These are phyloP conservation scores for Halcyon senegalensis DNA, from an alignment of 2,113 vertebrate species.

Conservation along the genomic window DNA sequence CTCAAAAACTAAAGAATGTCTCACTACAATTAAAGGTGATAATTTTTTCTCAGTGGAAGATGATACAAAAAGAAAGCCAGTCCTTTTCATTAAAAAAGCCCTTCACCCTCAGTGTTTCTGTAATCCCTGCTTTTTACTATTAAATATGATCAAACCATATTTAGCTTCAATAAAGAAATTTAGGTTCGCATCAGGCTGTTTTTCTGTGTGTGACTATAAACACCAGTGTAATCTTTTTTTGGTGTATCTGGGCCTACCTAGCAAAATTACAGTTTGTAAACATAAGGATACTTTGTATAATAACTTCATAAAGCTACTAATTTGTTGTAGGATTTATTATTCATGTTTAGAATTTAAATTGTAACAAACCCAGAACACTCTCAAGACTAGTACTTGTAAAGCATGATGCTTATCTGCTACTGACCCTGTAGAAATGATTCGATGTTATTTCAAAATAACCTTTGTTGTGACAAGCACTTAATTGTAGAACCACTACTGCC, in stretches of 20 bases:
- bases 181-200: neutral
- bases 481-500: neutral
- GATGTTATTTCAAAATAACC: neutral
- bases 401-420: neutral
- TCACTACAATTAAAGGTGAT: neutral
- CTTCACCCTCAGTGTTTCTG: neutral
- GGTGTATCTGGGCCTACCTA: neutral
- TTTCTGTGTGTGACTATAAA: neutral
- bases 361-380: neutral
- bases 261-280: slow-evolving; percentile 7
- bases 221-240: neutral
- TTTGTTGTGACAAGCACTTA: neutral
- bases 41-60: neutral
- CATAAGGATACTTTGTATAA: neutral
- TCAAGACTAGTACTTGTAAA: slow-evolving; percentile 19
- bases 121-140: neutral
- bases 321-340: slow-evolving; percentile 26
- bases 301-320: slow-evolving; percentile 13
- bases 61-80: neutral
- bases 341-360: slow-evolving; percentile 33
- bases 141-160: neutral
- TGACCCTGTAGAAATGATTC: neutral
- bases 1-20: neutral
- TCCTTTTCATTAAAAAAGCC: neutral
- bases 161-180: neutral